These are phyloP conservation scores for Rhagologus leucostigma DNA, from an alignment of 2,113 vertebrate genomes.

Conservation along the genomic window DNA sequence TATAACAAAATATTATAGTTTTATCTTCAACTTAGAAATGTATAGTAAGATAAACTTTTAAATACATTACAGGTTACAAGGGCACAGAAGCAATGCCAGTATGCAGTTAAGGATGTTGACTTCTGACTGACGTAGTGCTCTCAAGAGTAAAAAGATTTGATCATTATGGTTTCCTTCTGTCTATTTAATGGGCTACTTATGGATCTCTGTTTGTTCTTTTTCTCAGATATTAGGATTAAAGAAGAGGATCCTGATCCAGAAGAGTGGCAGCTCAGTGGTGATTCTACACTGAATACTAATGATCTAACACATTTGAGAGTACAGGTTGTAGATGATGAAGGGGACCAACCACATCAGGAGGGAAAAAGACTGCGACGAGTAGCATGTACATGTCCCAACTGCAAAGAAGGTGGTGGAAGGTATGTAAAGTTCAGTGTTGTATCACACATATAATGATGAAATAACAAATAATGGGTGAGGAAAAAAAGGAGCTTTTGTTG, in stretches of 20 bases:
- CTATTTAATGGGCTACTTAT: slow-evolving; percentile 36
- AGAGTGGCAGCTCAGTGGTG: slow-evolving; percentile 94
- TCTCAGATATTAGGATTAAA: slow-evolving; percentile 94
- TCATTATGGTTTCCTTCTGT: slow-evolving; percentile 26
- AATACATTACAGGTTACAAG: neutral
- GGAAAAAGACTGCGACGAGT: slow-evolving; percentile 95
- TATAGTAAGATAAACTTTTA: slow-evolving; percentile 27
- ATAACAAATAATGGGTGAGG: neutral
- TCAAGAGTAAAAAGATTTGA: slow-evolving; percentile 8
- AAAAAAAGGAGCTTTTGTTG: neutral
- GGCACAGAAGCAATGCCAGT: neutral
- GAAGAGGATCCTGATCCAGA: slow-evolving; percentile 95
- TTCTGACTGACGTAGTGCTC: slow-evolving; percentile 13
- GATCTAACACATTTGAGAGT: slow-evolving; percentile 95
- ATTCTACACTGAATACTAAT: slow-evolving; percentile 94
- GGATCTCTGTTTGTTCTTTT: slow-evolving; percentile 56
- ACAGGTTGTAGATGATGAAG: slow-evolving; percentile 91
- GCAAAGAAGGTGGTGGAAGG: slow-evolving; percentile 97
- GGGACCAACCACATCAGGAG: slow-evolving; percentile 90
- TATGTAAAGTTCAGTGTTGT: slow-evolving; percentile 58
- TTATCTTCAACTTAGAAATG: slow-evolving; percentile 21
- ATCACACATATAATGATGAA: neutral
- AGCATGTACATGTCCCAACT: slow-evolving; percentile 98
- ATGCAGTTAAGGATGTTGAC: neutral
- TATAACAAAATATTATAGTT: no score